phyloP scores from a whole-genome alignment of 1,140 invertebrate species.

The Drosophila erecta region DNA sequence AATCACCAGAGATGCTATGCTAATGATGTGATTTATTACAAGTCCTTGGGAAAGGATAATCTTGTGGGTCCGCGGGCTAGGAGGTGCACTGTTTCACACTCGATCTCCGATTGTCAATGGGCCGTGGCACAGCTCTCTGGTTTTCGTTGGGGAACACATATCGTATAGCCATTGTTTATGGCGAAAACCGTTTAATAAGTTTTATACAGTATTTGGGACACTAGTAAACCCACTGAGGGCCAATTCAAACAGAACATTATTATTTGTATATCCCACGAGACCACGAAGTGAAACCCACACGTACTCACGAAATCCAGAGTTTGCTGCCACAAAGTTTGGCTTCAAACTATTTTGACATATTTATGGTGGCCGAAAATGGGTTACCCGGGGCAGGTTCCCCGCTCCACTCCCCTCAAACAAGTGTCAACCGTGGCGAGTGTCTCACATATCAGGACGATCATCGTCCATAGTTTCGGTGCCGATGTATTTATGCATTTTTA shows the following conservation, averaged over 20 bases:
- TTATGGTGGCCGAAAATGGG: slow-evolving; percentile 62
- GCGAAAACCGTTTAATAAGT: slow-evolving; percentile 57
- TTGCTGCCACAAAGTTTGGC: slow-evolving; percentile 33
- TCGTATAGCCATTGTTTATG: slow-evolving; percentile 49
- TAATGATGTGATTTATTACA: slow-evolving; percentile 79
- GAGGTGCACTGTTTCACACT: slow-evolving; percentile 73
- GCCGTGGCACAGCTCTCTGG: slow-evolving; percentile 37
- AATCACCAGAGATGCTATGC: slow-evolving; percentile 64
- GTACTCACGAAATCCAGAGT: slow-evolving; percentile 16
- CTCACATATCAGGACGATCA: slow-evolving; percentile 62
- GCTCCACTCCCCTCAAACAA: slow-evolving; percentile 45
- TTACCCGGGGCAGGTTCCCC: slow-evolving; percentile 13
- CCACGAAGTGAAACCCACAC: slow-evolving; percentile 11
- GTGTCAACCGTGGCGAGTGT: slow-evolving; percentile 51
- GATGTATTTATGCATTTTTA: slow-evolving; percentile 80
- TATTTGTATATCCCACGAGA: slow-evolving; percentile 70
- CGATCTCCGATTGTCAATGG: slow-evolving; percentile 62
- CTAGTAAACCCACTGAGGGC: slow-evolving; percentile 40
- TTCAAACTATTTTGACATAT: slow-evolving; percentile 75
- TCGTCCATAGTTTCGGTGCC: slow-evolving; percentile 23
- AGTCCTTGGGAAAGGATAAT: slow-evolving; percentile 50
- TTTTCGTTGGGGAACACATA: slow-evolving; percentile 25
- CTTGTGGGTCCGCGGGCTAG: slow-evolving; percentile 24
- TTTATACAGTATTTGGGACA: slow-evolving; percentile 42
- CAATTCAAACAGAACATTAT: slow-evolving; percentile 37